Evolutionary conservation across 2,797 vertebrate genomes (phyloP).

Genomic region (Ispidina picta): DNA sequence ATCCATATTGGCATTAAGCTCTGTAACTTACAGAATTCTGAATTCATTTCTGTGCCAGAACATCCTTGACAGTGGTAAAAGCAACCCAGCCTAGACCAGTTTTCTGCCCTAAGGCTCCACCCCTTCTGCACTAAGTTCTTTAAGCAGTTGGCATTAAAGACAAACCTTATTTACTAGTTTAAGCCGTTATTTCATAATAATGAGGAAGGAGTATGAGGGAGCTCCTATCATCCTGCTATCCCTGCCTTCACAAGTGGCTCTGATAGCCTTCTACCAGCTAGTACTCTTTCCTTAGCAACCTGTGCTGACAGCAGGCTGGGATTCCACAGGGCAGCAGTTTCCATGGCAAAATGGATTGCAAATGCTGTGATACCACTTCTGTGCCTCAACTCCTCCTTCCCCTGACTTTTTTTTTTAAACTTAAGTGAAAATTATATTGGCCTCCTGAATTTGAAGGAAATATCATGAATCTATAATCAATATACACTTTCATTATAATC

Average conservation of each 20-base stretch:
- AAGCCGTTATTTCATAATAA: neutral
- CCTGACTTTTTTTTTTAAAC: neutral
- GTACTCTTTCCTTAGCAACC: conserved; percentile 41
- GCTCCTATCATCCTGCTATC: neutral
- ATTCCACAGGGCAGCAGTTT: conserved; percentile 59
- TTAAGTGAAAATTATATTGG: neutral
- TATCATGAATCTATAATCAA: neutral
- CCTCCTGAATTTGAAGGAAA: neutral
- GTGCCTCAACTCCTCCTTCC: neutral
- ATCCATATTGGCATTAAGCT: neutral
- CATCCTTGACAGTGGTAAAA: accelerated
- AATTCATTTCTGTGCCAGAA: neutral
- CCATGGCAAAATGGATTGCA: conserved; percentile 52
- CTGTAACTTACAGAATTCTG: neutral
- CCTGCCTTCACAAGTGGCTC: neutral
- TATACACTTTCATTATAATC: neutral
- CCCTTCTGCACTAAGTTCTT: neutral
- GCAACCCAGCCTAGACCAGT: neutral
- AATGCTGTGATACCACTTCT: conserved; percentile 12
- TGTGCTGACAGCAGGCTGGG: neutral
- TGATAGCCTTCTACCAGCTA: conserved; percentile 14
- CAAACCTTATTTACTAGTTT: too few species aligned
- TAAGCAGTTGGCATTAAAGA: neutral
- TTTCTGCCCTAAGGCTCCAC: neutral
- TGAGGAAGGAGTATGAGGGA: neutral